These are phyloP conservation scores for Pyrrhura leucotis DNA, from an alignment of 2,797 vertebrate species.

Conservation along the genomic window DNA sequence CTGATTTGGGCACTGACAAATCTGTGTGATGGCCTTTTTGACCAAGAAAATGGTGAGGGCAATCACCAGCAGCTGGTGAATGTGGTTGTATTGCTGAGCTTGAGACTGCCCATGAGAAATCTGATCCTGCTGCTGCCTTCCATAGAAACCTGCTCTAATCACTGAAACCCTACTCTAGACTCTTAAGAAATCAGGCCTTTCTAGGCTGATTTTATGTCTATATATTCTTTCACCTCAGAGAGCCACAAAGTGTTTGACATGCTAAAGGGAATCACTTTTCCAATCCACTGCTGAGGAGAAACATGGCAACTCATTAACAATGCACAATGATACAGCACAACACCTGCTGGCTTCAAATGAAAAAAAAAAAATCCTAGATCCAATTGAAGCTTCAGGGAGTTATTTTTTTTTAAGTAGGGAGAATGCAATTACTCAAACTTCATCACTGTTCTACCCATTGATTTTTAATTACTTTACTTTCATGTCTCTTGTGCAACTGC, in stretches of 20 bases:
- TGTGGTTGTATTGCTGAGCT: background rate
- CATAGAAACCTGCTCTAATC: background rate
- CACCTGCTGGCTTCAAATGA: slow-evolving; percentile 30
- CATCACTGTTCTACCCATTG: slow-evolving; percentile 53
- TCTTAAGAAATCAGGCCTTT: background rate
- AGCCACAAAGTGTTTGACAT: background rate
- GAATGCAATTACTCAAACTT: slow-evolving; percentile 56
- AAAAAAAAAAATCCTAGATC: background rate
- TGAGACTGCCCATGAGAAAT: background rate
- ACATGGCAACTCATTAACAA: background rate
- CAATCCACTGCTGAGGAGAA: background rate
- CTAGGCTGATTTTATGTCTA: background rate
- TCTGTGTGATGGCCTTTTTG: background rate
- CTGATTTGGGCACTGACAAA: background rate
- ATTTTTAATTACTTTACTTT: slow-evolving; percentile 65
- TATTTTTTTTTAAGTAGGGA: slow-evolving; percentile 40
- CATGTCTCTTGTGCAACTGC: slow-evolving; percentile 42
- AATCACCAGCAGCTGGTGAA: background rate
- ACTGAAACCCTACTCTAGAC: background rate
- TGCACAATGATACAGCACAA: background rate
- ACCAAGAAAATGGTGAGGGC: background rate
- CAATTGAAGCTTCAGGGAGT: slow-evolving; percentile 30
- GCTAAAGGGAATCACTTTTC: background rate
- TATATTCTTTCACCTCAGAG: background rate
- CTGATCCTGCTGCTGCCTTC: background rate